Base-by-base conservation (phyloP, 1,140 invertebrate genomes). In the Drosophila dunni region DNA sequence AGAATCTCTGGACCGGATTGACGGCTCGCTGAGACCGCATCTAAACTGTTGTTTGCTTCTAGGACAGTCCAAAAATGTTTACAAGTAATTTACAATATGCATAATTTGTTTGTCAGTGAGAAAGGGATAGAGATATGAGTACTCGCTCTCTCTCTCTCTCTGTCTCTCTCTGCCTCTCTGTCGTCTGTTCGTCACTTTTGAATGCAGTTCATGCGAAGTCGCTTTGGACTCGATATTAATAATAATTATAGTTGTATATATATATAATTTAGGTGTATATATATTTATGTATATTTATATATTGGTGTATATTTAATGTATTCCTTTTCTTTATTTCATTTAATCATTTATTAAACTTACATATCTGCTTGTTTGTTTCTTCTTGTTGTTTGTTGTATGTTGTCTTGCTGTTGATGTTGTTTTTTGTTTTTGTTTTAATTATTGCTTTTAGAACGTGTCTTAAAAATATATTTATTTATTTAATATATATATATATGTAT, bases 401-500 rank as follows among this genome's bases (percentile, higher is more conserved):
- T 60, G 3, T 56, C 66, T 64, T 58, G 24, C 68, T 79, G 10
- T 67, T 78, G 66, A 81, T 85, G 83, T 86, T 86, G 76, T 88
- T 88, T 83, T 20, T 20, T 20, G 17, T 20, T 20, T 20, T 20
- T 20, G 17, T 20, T 20, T 83, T 66, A 83, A 89, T 88, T 88
- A 88, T 88, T 88, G 84, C 84, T 88, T 88, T 88, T 88, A 89
- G 84, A 88, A 89, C 80, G 77, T 89, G 73, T 89, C 85, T 89
- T 89, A 90, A 89, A 89, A 89, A 89, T 89, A 89, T 89, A 90
- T 90, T 88, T 72, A 81, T 84, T 88, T 81, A 88, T 86, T 73
- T 70, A 78, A 62, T 75, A 62, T 80, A 73, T 73, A 9, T 63
- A 29, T 75, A 40, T 58, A 58, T 79, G 42, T 78, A 79, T 81